Conservation (phyloP, 1,140 invertebrate genomes). For the Sesamia nonagrioides region DNA sequence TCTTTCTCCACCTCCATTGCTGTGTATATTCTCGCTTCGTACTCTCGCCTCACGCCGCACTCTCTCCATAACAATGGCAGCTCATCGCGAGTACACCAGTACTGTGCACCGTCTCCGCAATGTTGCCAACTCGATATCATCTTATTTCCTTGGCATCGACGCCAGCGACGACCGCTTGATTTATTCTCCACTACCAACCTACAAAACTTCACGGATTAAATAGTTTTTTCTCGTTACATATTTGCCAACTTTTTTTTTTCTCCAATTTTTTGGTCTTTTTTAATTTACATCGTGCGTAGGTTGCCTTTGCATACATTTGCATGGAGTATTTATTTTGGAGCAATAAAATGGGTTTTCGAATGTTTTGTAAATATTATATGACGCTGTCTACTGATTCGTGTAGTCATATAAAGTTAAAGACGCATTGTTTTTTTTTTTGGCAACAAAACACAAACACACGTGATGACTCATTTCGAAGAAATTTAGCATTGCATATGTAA, state of each 20-base stretch:
- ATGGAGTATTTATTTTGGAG: slow-evolving; percentile 39
- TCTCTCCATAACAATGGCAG: slow-evolving; percentile 37
- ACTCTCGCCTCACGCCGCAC: background rate
- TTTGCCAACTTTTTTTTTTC: slow-evolving; percentile 79
- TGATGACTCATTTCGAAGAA: background rate
- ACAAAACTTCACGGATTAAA: slow-evolving; percentile 86
- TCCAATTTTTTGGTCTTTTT: slow-evolving; percentile 28
- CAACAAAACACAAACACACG: background rate
- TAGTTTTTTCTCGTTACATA: slow-evolving; percentile 85
- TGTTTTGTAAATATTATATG: slow-evolving; percentile 42
- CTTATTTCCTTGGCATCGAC: slow-evolving; percentile 86
- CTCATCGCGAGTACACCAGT: slow-evolving; percentile 13
- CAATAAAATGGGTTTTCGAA: slow-evolving; percentile 9
- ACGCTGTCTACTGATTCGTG: background rate
- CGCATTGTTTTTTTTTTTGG: background rate
- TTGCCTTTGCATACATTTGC: slow-evolving; percentile 29
- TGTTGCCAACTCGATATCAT: slow-evolving; percentile 84
- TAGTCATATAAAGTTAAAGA: background rate
- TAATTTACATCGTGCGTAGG: slow-evolving; percentile 44
- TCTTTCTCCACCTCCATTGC: background rate
- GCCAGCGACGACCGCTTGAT: slow-evolving; percentile 75
- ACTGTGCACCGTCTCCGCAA: slow-evolving; percentile 54
- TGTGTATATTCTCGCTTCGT: background rate
- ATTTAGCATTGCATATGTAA: background rate
- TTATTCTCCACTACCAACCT: slow-evolving; percentile 81